Percentiles rank a stretch among this genome's conserved stretches.
These are phyloP conservation scores for Synanthedon formicaeformis DNA, from an alignment of 2,888 invertebrate genomes.

Conservation along the genomic window DNA sequence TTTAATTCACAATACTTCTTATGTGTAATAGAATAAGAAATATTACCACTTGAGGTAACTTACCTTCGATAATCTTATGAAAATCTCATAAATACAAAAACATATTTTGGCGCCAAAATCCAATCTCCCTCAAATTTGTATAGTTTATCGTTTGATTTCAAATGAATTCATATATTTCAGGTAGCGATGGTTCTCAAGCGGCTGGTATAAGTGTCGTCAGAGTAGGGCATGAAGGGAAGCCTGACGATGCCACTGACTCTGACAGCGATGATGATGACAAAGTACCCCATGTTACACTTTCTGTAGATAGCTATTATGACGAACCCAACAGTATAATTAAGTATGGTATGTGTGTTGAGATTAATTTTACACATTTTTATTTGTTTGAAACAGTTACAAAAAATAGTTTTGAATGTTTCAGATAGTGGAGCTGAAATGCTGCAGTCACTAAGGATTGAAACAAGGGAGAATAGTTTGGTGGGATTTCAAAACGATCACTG, in stretches of 20 bases:
- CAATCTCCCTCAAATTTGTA: background rate
- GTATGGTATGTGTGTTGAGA: conserved; percentile 40
- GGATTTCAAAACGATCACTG: conserved; percentile 85
- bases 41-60: no score
- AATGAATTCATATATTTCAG: conserved; percentile 18
- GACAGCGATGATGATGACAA: conserved; percentile 72
- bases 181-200: conserved; percentile 66
- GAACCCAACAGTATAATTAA: conserved; percentile 66
- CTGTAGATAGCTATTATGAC: conserved; percentile 75
- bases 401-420: conserved; percentile 16
- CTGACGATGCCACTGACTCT: conserved; percentile 70
- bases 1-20: no score
- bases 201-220: conserved; percentile 74
- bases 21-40: no score
- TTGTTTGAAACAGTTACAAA: background rate
- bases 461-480: conserved; percentile 66
- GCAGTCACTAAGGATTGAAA: conserved; percentile 59
- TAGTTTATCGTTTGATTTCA: background rate
- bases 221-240: conserved; percentile 63
- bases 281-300: conserved; percentile 73
- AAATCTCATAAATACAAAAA: background rate
- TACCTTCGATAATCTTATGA: no score
- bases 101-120: conserved; percentile 14
- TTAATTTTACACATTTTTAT: background rate
- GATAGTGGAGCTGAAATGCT: conserved; percentile 67